Evolutionary conservation across 2,888 invertebrate species (phyloP).

Genomic region (Ophraella communa): DNA sequence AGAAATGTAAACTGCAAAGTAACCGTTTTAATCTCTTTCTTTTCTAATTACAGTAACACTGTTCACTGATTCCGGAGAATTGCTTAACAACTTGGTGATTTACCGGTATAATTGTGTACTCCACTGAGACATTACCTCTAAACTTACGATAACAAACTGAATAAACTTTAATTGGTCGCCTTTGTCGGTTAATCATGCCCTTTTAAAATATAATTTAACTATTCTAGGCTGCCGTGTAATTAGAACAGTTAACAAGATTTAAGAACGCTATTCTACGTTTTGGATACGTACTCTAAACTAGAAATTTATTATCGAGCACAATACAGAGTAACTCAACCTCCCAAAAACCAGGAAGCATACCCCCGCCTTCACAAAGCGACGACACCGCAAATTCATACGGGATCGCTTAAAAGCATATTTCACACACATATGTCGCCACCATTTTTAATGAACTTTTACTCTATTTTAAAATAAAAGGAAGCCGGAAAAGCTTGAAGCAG

Average conservation of each 20-base stretch:
- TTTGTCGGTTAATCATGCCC: constrained; percentile 48
- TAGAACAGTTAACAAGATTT: constrained; percentile 52
- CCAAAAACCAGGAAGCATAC: constrained; percentile 27
- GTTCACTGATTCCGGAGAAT: constrained; percentile 7
- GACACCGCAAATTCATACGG: constrained; percentile 33
- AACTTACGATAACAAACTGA: constrained; percentile 46
- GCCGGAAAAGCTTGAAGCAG: no score
- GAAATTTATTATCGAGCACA: constrained; percentile 44
- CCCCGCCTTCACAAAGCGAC: constrained; percentile 29
- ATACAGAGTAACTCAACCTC: constrained; percentile 18
- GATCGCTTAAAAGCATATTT: neutral
- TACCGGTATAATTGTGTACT: constrained; percentile 6
- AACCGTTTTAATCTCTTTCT: neutral
- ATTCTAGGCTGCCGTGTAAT: constrained; percentile 49
- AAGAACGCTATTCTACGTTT: constrained; percentile 49
- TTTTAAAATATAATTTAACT: constrained; percentile 50
- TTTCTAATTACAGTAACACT: neutral
- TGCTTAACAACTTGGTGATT: constrained; percentile 14
- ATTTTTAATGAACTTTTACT: no score
- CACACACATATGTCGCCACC: no score
- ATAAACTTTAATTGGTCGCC: constrained; percentile 47
- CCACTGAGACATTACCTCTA: constrained; percentile 45
- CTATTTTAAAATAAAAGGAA: no score
- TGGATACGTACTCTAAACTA: constrained; percentile 45
- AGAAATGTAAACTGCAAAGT: no score